Evolutionary conservation across 1,140 invertebrate species (phyloP).

Genomic region (Philotrypesis tridentata): DNA sequence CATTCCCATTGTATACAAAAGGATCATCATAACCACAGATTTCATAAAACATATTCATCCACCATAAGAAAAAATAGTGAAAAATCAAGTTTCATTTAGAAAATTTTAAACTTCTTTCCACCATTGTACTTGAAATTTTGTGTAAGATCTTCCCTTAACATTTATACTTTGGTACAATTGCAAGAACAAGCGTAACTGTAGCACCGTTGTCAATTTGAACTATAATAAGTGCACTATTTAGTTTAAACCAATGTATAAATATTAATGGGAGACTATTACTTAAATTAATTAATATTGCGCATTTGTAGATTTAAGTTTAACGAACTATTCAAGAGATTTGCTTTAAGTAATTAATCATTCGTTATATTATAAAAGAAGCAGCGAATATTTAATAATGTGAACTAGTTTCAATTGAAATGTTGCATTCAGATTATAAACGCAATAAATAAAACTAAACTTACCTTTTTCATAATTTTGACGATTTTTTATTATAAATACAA

Average conservation of each 20-base stretch:
- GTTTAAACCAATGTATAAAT: conserved; percentile 41
- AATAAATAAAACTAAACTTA: conserved; percentile 49
- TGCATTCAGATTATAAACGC: conserved; percentile 49
- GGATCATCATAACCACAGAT: conserved; percentile 47
- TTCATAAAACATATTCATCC: conserved; percentile 45
- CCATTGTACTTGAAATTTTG: conserved; percentile 32
- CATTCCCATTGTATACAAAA: conserved; percentile 61
- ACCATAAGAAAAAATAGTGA: conserved; percentile 40
- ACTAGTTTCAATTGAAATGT: conserved; percentile 46
- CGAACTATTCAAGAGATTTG: conserved; percentile 43
- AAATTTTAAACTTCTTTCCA: conserved; percentile 38
- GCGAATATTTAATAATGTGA: conserved; percentile 46
- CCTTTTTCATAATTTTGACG: conserved; percentile 36
- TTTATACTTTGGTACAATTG: conserved; percentile 40
- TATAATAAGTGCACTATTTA: conserved; percentile 21
- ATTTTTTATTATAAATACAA: conserved; percentile 41
- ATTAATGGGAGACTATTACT: conserved; percentile 32
- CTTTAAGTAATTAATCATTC: conserved; percentile 42
- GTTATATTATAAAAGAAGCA: conserved; percentile 41
- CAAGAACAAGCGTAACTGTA: conserved; percentile 1
- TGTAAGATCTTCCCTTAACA: conserved; percentile 30
- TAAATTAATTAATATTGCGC: conserved; percentile 42
- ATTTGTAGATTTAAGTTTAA: conserved; percentile 51
- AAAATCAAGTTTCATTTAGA: conserved; percentile 39
- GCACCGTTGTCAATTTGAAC: not conserved